These are phyloP conservation scores for Aix galericulata DNA, from an alignment of 2,113 vertebrate species.

Conservation along the genomic window DNA sequence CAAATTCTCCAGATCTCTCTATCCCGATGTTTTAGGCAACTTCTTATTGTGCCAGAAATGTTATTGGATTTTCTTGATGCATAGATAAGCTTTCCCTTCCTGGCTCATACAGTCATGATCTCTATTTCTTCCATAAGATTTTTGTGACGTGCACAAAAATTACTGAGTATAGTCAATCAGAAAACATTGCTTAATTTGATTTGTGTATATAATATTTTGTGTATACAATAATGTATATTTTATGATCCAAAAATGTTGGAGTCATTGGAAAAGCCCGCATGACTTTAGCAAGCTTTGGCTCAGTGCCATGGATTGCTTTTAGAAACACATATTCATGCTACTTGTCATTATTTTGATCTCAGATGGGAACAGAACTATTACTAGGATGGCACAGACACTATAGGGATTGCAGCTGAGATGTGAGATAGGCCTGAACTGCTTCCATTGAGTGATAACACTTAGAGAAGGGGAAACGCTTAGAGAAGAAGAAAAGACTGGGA, in stretches of 20 bases:
- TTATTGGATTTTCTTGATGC: background rate
- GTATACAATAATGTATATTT: background rate
- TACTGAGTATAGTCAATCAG: background rate
- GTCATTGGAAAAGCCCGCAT: background rate
- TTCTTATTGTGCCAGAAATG: background rate
- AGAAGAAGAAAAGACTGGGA: background rate
- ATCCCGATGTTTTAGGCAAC: background rate
- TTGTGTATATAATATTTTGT: constrained; percentile 8
- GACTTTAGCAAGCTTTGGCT: background rate
- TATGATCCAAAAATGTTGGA: background rate
- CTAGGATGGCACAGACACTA: rapidly evolving
- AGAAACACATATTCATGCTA: background rate
- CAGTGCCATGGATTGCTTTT: background rate
- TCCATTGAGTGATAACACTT: background rate
- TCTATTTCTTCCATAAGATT: background rate
- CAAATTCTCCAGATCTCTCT: background rate
- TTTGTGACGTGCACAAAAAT: background rate
- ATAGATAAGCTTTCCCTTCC: background rate
- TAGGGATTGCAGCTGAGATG: background rate
- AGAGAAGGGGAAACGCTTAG: background rate
- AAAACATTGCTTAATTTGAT: background rate
- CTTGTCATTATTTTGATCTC: background rate
- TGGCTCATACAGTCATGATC: background rate
- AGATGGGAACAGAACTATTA: background rate
- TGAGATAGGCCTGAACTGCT: background rate